These are phyloP conservation scores for Poecilobothrus nobilitatus DNA, from an alignment of 2,888 invertebrate genomes.

Conservation along the genomic window DNA sequence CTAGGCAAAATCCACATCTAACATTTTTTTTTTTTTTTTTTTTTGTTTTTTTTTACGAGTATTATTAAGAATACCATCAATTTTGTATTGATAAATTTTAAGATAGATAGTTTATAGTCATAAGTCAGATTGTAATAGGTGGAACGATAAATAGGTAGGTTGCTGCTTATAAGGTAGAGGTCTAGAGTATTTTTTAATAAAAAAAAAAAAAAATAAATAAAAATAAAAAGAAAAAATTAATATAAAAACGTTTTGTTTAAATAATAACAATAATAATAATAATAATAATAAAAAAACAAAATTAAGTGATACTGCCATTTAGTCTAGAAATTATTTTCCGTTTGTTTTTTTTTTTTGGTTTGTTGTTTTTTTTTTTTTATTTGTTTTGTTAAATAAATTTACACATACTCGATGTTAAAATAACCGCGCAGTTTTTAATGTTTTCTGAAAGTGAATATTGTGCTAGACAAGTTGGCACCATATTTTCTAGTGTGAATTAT, in stretches of 20 bases:
- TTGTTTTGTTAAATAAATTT: background rate
- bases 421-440: background rate
- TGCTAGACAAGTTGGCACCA: slow-evolving; percentile 1
- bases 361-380: too few relatives aligned
- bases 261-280: background rate
- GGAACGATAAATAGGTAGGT: too few relatives aligned
- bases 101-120: too few relatives aligned
- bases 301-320: background rate
- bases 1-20: background rate
- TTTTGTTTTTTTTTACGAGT: too few relatives aligned
- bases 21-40: too few relatives aligned
- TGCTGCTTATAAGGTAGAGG: background rate
- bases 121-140: too few relatives aligned
- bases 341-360: too few relatives aligned
- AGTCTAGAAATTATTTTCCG: background rate
- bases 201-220: background rate
- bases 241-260: background rate
- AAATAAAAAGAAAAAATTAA: too few relatives aligned
- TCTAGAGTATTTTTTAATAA: background rate
- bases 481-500: background rate
- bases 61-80: too few relatives aligned
- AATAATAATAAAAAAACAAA: background rate
- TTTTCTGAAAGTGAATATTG: background rate
- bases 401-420: background rate
- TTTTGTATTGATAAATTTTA: too few relatives aligned